Base-by-base conservation (phyloP, 2,888 invertebrate species). In the Coelopa pilipes region DNA sequence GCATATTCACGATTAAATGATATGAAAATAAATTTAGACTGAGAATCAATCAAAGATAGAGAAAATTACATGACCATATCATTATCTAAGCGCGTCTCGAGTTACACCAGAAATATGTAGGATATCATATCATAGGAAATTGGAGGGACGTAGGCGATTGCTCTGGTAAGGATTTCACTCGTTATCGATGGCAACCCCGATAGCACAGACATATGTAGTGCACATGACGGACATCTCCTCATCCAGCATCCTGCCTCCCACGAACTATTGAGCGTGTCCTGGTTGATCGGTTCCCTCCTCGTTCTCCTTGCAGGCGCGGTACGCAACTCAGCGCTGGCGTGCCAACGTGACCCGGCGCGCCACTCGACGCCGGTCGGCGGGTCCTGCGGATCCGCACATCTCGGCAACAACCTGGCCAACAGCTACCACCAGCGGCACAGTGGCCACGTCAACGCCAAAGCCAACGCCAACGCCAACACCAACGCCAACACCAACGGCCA, bases 311-410 rank as follows among this genome's bases (percentile, higher is more conserved):
- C 72, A 86, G 86, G 85, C 76, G 78, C 82, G 50, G 72, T 82
- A 47, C 84, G 86, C 17, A 82, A 79, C 74, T 80, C 86, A n/a
- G 78, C 81, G 19, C 62, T 78, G 15, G 74, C 79, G 73, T 70
- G 77, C 66, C 80, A 82, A 60, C 80, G 80, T 73, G 80, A 80
- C 70, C 34, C 70, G 1, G 34, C 76, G 7, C 81, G 84, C 5
- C 80, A 80, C 70, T 83, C 84, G 10, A 73, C 81, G 53, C 81
- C 83, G 34, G 75, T 73, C 55, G 78, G 77, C 45, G 19, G 24
- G 15, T 47, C n/a, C 11, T 66, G 50, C 15, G 49, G 49, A 12
- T 15, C 12, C 66, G 65, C 73, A 70, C 69, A 75, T 46, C 72
- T 73, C 21, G 74, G 74, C 59, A 76, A 76, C 72, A 50, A 60